Evolutionary conservation across 2,113 vertebrate genomes (phyloP), one percentile per base, ranked within the genome.

Genomic region (Eretmochelys imbricata): DNA sequence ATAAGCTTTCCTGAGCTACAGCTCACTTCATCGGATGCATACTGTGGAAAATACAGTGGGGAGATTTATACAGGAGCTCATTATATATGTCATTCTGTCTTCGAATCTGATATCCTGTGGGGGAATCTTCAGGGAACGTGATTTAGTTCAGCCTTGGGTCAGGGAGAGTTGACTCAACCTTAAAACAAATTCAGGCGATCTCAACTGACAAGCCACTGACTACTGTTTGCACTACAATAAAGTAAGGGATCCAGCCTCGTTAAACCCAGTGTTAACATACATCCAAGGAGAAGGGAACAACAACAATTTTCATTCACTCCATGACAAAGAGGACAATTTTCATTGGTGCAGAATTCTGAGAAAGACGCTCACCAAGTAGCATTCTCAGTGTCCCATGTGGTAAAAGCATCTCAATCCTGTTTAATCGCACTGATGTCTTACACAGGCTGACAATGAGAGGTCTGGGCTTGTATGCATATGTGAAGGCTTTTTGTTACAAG

Each of bases 101-200:
- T 87, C 48, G 93, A 75, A 96, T 79, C 38, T 1, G 3, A 42
- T 89, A 92, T 94, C 90, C 93, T 87, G 92, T 95, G 87, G 91
- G 87, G 95, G 95, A 91, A 93, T 96, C 96, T 96, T 97, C 89
- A 91, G 94, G 95, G 96, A 98, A 96, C 83, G 87, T 91, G 85
- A 96, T 97, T 96, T 97, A 82, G 94, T 96, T 97, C 95, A 96
- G 93, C 29, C 89, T 90, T 92, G 94, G 96, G 95, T 97, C 95
- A 97, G 96, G 84, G 94, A 96, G 93, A 97, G 96, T 96, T 97
- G 95, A 96, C 94, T 96, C 97, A 96, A 97, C 97, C 97, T 94
- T 96, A 92, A 96, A 97, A 97, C 97, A 97, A 97, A 97, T 97
- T 94, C 94, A 97, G 90, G 89, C 95, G 1, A 96, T 94, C 86